These are phyloP conservation scores for Pteronura brasiliensis DNA, from an alignment of 2,113 vertebrate species.

Conservation along the genomic window DNA sequence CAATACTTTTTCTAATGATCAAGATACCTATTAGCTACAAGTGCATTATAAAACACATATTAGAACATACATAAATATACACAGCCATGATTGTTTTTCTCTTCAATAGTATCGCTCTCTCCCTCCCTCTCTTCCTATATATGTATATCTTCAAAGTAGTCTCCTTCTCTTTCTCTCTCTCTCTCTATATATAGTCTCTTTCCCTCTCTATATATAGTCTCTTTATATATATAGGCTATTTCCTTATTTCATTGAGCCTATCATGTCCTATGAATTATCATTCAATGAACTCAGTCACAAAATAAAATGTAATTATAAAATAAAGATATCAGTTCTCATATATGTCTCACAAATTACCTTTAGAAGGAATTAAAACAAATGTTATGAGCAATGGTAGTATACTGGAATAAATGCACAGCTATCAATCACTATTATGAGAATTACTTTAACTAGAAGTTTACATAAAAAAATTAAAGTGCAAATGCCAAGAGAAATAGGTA, in stretches of 20 bases:
- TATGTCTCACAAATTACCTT: background rate
- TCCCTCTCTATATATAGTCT: no score
- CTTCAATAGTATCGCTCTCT: background rate
- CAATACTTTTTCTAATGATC: background rate
- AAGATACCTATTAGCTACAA: background rate
- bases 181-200: background rate
- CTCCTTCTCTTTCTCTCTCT: no score
- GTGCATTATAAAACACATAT: background rate
- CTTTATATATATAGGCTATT: background rate
- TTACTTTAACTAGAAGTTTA: background rate
- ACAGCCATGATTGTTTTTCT: background rate
- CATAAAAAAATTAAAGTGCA: background rate
- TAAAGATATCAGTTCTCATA: background rate
- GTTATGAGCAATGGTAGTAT: background rate
- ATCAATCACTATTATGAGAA: background rate
- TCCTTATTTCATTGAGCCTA: background rate
- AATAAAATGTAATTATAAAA: background rate
- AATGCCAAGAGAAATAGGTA: conserved; percentile 15
- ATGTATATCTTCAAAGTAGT: background rate
- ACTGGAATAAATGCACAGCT: background rate
- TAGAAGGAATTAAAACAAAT: background rate
- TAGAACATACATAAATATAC: background rate
- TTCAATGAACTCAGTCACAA: background rate
- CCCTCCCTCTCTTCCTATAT: no score
- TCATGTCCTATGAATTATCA: background rate